These are phyloP conservation scores for Parnassius orleans DNA, from an alignment of 2,888 invertebrate species.

Conservation along the genomic window DNA sequence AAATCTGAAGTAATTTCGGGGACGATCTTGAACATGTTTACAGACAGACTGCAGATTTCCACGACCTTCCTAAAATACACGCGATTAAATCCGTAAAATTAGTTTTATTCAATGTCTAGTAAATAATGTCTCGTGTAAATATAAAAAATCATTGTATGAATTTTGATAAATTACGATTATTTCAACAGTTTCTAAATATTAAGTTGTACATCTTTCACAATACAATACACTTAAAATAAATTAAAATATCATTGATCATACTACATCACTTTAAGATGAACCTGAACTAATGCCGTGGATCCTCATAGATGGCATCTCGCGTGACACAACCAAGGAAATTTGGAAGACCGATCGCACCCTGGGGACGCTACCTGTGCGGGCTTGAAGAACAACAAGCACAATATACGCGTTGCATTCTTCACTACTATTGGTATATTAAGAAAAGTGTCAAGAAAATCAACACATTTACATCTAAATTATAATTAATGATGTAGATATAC, in stretches of 20 bases:
- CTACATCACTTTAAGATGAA: constrained; percentile 16
- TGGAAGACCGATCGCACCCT: constrained; percentile 16
- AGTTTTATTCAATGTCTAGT: no score
- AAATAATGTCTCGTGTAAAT: no score
- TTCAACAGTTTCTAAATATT: no score
- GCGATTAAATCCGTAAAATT: no score
- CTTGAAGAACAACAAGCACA: neutral
- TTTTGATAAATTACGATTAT: no score
- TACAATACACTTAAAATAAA: constrained; percentile 1
- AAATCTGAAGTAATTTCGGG: no score
- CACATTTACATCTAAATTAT: constrained; percentile 8
- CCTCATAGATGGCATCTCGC: neutral
- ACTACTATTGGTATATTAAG: no score
- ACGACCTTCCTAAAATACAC: no score
- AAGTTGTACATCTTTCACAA: no score
- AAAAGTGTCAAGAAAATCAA: constrained; percentile 4
- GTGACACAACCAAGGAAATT: neutral
- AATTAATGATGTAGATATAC: constrained; percentile 8
- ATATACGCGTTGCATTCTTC: neutral
- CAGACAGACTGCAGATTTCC: no score
- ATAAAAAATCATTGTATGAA: no score
- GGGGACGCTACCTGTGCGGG: constrained; percentile 10
- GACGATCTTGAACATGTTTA: no score
- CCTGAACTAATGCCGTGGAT: constrained; percentile 6
- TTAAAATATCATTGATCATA: constrained; percentile 30